Evolutionary conservation across 92 coral and sea anemone genomes (phyloP), one percentile per base, ranked within the genome.

Genomic region (Zoanthus sociatus): DNA sequence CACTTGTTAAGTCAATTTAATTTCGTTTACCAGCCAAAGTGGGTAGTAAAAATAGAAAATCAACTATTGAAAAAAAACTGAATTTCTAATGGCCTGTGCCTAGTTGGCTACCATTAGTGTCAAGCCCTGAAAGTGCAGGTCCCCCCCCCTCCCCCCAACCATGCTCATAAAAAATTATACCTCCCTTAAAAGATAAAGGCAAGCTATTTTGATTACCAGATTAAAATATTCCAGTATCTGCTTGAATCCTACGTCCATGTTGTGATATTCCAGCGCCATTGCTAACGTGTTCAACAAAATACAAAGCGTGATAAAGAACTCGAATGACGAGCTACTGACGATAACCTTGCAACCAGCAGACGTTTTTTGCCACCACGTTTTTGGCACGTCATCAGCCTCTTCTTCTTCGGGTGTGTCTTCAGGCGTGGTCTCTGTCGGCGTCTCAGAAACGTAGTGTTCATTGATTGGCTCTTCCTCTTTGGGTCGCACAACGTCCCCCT

Each of bases 221-320:
- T 97, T 97, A 76, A 91, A 97, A 76, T 78, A 33, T 3, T 97
- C 97, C 71, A 97, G 88, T 50, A 95, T 92, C 58, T 60, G 51
- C 14, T 91, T 21, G 71, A 97, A 97, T 54, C 84, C 69, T 6
- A 0, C 0, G 89, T 97, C 92, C 99, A 97, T 97, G 21, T 89
- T 37, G 83, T 86, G 90, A 83, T 97, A 94, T 55, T 97, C 99
- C 56, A 93, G 37, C 5, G 99, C 97, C 99, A 97, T 97, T 32
- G 98, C 98, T 61, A 93, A 73, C 3, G 99, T 97, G 79, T 97
- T 97, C n/a, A 97, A 91, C 78, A 97, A 87, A 73, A 97, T 97
- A 81, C 99, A 97, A 58, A 94, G 82, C 9, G 99, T 97, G 31
- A 97, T 97, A 44, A 97, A 92, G 30, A 95, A 93, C 91, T 97